phyloP scores from a whole-genome alignment of 2,113 vertebrate species.

The Cyprinodon variegatus region DNA sequence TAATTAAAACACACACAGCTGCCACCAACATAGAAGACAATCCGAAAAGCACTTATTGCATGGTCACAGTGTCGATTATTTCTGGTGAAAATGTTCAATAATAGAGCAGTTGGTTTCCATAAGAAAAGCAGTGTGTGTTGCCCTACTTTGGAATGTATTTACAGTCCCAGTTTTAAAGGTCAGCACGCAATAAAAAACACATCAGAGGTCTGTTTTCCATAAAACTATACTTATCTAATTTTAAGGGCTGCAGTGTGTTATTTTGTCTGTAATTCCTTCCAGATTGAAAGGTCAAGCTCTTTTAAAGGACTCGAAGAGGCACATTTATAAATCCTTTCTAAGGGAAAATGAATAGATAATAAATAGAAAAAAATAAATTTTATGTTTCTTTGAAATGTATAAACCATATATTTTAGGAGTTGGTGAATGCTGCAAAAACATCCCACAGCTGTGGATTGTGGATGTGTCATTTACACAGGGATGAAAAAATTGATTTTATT shows the following conservation, averaged over 20 bases:
- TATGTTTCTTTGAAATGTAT: not conserved
- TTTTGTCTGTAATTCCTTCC: conserved; percentile 8
- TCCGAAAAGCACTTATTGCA: conserved; percentile 53
- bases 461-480: conserved; percentile 33
- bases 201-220: conserved; percentile 27
- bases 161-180: conserved; percentile 40
- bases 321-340: not conserved
- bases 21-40: conserved; percentile 54
- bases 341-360: not conserved
- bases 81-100: conserved; percentile 29
- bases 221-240: conserved; percentile 15
- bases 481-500: conserved; percentile 63
- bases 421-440: conserved; percentile 7
- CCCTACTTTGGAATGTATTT: conserved; percentile 32
- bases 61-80: conserved; percentile 41
- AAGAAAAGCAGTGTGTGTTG: conserved; percentile 23
- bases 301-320: conserved; percentile 2
- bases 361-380: not conserved
- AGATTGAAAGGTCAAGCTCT: conserved; percentile 20
- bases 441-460: not conserved
- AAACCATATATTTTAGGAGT: not conserved
- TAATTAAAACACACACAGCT: conserved; percentile 25
- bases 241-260: not conserved
- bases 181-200: conserved; percentile 39
- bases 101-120: conserved; percentile 35